Percentiles rank a stretch among this genome's conserved stretches.
phyloP scores from a whole-genome alignment of 2,797 vertebrate genomes.

The Craterocephalus amniculus region DNA sequence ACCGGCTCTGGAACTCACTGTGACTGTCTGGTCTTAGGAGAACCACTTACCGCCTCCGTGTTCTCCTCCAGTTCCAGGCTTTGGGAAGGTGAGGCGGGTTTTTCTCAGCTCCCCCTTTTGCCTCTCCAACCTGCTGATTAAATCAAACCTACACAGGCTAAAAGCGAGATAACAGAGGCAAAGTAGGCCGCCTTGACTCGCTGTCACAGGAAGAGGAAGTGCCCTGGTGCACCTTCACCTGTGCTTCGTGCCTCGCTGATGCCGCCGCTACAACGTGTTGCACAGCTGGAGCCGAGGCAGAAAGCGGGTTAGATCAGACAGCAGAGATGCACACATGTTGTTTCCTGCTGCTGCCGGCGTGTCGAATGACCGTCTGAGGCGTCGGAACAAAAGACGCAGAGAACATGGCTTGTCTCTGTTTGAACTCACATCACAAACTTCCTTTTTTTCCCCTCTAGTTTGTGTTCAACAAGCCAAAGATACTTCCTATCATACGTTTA shows the following conservation, averaged over 20 bases:
- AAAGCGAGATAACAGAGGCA: constrained; percentile 56
- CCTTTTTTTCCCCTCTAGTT: neutral
- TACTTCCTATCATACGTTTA: neutral
- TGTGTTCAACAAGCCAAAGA: neutral
- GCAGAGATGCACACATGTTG: constrained; percentile 35
- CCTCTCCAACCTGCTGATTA: constrained; percentile 66
- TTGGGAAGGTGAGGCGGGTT: constrained; percentile 52
- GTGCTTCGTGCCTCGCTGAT: constrained; percentile 45
- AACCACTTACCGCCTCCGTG: constrained; percentile 57
- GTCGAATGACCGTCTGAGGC: constrained; percentile 65
- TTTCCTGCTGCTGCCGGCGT: constrained; percentile 54
- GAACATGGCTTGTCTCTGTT: constrained; percentile 13
- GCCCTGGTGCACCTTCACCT: constrained; percentile 68
- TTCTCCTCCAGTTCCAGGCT: constrained; percentile 50
- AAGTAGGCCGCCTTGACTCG: constrained; percentile 82
- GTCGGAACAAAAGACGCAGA: constrained; percentile 33
- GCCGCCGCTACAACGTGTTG: constrained; percentile 47
- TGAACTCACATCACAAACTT: constrained; percentile 12
- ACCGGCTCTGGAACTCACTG: constrained; percentile 51
- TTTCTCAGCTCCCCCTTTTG: constrained; percentile 1
- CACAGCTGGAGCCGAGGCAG: constrained; percentile 68
- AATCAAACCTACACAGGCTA: constrained; percentile 67
- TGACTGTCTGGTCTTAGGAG: constrained; percentile 60
- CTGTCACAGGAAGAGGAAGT: constrained; percentile 80
- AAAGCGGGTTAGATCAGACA: constrained; percentile 53